Conservation (phyloP, 2,888 invertebrate species). For the Trichogramma dendrolimi region DNA sequence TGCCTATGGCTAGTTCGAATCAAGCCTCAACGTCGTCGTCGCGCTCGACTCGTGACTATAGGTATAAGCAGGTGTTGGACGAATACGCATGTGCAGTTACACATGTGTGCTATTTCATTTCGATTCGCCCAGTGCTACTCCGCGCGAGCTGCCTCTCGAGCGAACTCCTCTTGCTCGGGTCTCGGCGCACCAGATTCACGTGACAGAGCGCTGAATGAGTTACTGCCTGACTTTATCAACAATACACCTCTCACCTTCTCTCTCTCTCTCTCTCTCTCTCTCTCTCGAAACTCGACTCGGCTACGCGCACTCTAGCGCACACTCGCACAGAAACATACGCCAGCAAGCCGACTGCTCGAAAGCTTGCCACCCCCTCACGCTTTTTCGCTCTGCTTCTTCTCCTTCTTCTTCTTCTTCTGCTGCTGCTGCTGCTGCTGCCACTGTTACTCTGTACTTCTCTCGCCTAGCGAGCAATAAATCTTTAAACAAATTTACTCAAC, state of each 20-base stretch:
- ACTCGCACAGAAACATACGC: background rate
- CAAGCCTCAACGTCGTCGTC: slow-evolving; percentile 35
- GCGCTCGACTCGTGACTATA: slow-evolving; percentile 17
- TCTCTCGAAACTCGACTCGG: slow-evolving; percentile 3
- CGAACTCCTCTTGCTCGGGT: background rate
- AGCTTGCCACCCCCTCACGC: background rate
- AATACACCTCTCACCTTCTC: slow-evolving; percentile 20
- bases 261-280: slow-evolving; percentile 18
- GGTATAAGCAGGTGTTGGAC: slow-evolving; percentile 33
- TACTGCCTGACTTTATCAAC: slow-evolving; percentile 31
- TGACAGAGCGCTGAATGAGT: slow-evolving; percentile 31
- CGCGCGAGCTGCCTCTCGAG: slow-evolving; percentile 11
- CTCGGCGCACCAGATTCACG: slow-evolving; percentile 28
- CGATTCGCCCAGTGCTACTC: slow-evolving; percentile 25
- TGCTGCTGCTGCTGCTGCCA: background rate
- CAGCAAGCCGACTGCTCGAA: too few relatives aligned
- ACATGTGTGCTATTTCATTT: slow-evolving; percentile 33
- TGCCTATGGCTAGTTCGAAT: slow-evolving; percentile 7
- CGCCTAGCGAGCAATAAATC: slow-evolving; percentile 24
- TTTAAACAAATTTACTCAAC: slow-evolving; percentile 26
- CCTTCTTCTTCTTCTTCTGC: slow-evolving; percentile 7
- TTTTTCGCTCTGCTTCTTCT: background rate
- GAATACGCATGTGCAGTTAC: slow-evolving; percentile 32
- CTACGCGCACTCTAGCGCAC: background rate
- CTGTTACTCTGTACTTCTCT: too few relatives aligned